phyloP scores from a whole-genome alignment of 2,888 invertebrate genomes.

The Acanthopleura granulata region DNA sequence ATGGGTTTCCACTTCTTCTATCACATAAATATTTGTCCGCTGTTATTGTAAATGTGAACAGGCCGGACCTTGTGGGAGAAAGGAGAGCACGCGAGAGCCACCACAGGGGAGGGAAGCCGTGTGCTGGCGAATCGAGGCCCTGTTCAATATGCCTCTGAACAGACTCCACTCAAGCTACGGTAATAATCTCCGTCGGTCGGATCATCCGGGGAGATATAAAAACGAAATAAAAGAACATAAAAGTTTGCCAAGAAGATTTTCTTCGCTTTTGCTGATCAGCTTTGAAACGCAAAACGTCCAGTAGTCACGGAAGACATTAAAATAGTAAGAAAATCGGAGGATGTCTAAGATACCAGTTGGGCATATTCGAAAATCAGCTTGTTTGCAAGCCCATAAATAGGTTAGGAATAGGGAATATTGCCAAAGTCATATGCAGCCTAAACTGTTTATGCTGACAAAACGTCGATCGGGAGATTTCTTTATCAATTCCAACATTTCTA shows the following conservation, averaged over 20 bases:
- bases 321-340: conserved; percentile 1
- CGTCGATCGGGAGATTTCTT: no score
- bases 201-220: not conserved
- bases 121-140: not conserved
- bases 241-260: conserved; percentile 4
- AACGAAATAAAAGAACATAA: conserved; percentile 5
- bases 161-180: not conserved
- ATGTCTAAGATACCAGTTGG: no score
- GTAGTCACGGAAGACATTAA: conserved; percentile 9
- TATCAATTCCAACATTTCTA: no score
- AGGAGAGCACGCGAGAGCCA: not conserved
- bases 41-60: no score
- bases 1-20: no score
- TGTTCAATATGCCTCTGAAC: not conserved
- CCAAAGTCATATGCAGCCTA: no score
- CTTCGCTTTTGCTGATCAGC: not conserved
- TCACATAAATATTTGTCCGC: no score
- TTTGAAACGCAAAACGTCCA: conserved; percentile 10
- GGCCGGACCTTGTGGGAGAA: not conserved
- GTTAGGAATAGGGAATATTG: no score
- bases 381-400: no score
- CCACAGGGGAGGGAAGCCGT: not conserved
- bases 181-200: not conserved
- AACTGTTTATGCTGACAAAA: no score
- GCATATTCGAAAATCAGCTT: no score